Base-by-base conservation (phyloP, 2,888 invertebrate genomes). In the Cryptocephalus moraei region DNA sequence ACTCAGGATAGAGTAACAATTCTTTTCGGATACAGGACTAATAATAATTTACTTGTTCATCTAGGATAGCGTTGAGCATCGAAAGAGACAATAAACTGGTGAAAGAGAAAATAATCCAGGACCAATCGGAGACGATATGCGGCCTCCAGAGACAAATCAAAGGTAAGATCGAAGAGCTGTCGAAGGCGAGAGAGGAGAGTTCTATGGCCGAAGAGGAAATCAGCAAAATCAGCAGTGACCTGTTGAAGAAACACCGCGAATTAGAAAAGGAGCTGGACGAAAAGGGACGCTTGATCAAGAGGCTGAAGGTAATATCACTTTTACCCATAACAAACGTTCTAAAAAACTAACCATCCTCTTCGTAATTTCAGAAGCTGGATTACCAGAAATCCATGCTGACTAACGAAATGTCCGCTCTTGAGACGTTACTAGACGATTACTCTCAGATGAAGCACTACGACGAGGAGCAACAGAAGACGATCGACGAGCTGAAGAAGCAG, bases 71-170 rank as follows among this genome's bases (percentile, higher is more conserved):
- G 9, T 47, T 61, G 39, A 52, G 45, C 36, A 49, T 45, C 32
- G 60, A 61, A 47, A 55, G 55, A 41, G 60, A 60, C 11, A 58
- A 57, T 22, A 53, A 54, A 34, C 41, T 57, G 32, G 34, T 61
- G 14, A 59, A 60, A 53, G 56, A 62, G 43, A 61, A 62, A 52
- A 59, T 61, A 31, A 60, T 62, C 22, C 49, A 60, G 34, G 60
- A 60, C 47, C 59, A 62, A 45, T 55, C 55, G 4, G 48, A 56
- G 40, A 59, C 59, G 4, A 61, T 59, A 42, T 14, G 47, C 4
- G 43, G 46, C 31, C 43, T 59, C 13, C 57, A 61, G 44, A 36
- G 41, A 8, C 54, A 58, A 47, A 53, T 59, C 8, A 58, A 57
- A 44, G 54, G 54, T 22, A 59, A 57, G 51, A 53, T 56, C 41